Evolutionary conservation across 2,888 invertebrate species (phyloP), one percentile per base, ranked within the genome.

Genomic region (Seladonia tumulorum): DNA sequence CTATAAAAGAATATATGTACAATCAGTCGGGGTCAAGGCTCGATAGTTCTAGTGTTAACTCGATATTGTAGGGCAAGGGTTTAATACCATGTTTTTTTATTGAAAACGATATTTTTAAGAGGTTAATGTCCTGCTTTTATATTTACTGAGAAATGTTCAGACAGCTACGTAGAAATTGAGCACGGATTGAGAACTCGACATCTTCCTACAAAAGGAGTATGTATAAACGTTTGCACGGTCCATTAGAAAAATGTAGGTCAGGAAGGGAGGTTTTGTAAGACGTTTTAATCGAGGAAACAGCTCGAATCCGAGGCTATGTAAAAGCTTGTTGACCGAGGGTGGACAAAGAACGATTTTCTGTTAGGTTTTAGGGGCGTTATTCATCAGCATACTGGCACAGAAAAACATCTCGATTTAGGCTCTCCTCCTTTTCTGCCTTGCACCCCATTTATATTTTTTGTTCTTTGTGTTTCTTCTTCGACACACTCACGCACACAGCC

Each of bases 391-490:
- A 72, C 60, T 60, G 63, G 25, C 81, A 25, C 42, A 49, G 66
- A 82, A 84, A 88, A 87, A 82, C 57, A 81, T 80, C 71, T 76
- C 75, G 75, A 78, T 84, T 84, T 79, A 76, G 71, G 63, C 68
- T 53, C 68, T 53, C 45, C n/a, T 5, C 57, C 53, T 75, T n/a
- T n/a, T 79, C 25, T 5, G 42, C 73, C 25, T n/a, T 81, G 39
- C 76, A 70, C 42, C 4, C n/a, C 66, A 45, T 39, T 77, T 60
- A 49, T n/a, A n/a, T n/a, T 77, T 66, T 75, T 39, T 66, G 68
- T 63, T 42, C 73, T 76, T n/a, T 12, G 4, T 3, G 35, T 35
- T 35, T 0, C n/a, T 10, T 35, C 18, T 29, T 16, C 63, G 2
- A 29, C 57, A 57, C 57, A 10, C 57, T 3, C 53, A 10, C 57